phyloP scores from a whole-genome alignment of 2,113 vertebrate genomes.

The Corvus moneduloides region DNA sequence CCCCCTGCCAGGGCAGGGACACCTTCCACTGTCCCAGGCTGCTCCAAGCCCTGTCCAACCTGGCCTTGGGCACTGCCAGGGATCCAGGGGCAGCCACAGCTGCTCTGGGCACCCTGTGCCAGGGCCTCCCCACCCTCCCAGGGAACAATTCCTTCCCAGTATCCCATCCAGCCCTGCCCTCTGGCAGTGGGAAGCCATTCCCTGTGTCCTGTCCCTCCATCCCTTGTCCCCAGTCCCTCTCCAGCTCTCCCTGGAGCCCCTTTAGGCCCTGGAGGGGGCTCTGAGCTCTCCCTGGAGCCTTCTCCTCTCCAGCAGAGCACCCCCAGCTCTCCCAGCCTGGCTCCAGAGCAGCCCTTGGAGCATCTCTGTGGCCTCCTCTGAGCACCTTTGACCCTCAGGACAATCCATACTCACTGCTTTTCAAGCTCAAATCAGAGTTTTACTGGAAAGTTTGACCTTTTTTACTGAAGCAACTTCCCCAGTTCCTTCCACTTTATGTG shows the following conservation, averaged over 20 bases:
- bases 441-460: background rate
- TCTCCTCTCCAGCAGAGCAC: background rate
- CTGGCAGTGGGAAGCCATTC: background rate
- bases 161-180: rapidly evolving
- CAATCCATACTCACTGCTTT: background rate
- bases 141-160: background rate
- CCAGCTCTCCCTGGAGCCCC: background rate
- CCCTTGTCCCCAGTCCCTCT: background rate
- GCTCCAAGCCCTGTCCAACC: rapidly evolving
- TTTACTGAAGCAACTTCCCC: background rate
- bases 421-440: background rate
- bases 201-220: rapidly evolving
- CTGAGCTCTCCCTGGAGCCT: background rate
- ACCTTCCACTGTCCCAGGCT: rapidly evolving
- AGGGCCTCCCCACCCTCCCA: rapidly evolving
- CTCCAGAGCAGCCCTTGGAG: background rate
- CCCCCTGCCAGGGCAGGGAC: background rate
- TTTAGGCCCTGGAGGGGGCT: rapidly evolving
- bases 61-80: background rate
- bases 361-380: background rate
- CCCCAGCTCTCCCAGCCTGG: background rate
- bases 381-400: background rate
- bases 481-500: background rate
- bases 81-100: background rate
- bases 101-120: background rate